Evolutionary conservation across 2,888 invertebrate genomes (phyloP).

Genomic region (Calliopum simillimum): DNA sequence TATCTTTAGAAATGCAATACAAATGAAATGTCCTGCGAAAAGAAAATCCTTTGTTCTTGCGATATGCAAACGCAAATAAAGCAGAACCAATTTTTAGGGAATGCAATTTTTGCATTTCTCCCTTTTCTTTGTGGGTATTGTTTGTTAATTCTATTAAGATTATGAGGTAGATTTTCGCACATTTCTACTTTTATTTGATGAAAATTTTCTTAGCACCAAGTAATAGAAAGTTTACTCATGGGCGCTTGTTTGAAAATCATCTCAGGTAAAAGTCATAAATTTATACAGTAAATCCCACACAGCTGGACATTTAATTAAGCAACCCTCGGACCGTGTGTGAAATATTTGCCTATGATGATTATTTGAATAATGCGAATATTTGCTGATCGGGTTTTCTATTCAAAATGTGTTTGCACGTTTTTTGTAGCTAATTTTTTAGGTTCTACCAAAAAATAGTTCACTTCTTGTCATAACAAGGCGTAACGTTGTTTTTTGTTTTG

Average conservation of each 20-base stretch:
- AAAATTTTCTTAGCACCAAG: conserved; percentile 34
- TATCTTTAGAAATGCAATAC: conserved; percentile 35
- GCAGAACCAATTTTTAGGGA: conserved; percentile 19
- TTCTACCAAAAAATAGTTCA: conserved; percentile 32
- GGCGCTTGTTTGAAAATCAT: not conserved
- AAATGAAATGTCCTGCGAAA: conserved; percentile 14
- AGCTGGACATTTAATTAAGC: conserved; percentile 44
- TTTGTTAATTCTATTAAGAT: conserved; percentile 32
- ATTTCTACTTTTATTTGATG: conserved; percentile 46
- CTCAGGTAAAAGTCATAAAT: conserved; percentile 7
- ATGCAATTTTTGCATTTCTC: not conserved
- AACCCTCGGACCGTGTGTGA: conserved; percentile 14
- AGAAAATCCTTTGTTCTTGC: conserved; percentile 20
- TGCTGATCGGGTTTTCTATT: conserved; percentile 39
- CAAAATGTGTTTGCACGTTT: conserved; percentile 39
- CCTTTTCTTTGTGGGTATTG: conserved; percentile 1
- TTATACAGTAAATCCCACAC: conserved; percentile 39
- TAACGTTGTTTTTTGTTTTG: conserved; percentile 33
- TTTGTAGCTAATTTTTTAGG: conserved; percentile 34
- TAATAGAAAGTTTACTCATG: not conserved
- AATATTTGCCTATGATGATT: not conserved
- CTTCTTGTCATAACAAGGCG: conserved; percentile 49
- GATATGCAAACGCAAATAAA: conserved; percentile 38
- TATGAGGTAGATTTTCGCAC: conserved; percentile 48
- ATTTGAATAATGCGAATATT: conserved; percentile 36